Evolutionary conservation across 2,888 invertebrate species (phyloP), one percentile per base, ranked within the genome.

Genomic region (Trichopria drosophilae): DNA sequence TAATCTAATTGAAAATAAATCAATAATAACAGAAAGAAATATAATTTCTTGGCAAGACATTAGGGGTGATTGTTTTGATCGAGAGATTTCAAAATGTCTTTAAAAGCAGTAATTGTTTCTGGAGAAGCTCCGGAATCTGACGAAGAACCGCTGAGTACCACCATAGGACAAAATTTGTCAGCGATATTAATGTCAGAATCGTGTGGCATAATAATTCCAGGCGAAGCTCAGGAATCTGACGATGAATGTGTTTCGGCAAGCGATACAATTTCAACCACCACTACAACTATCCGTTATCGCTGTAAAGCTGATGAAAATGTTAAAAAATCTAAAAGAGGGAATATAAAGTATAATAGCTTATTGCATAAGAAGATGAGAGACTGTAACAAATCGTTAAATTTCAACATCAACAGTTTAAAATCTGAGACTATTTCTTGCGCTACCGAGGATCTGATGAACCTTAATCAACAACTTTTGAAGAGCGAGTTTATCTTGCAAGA

Each of bases 81-180:
- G n/a, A n/a, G n/a, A n/a, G n/a, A n/a, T n/a, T n/a, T n/a, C n/a
- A n/a, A n/a, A n/a, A n/a, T n/a, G n/a, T n/a, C n/a, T n/a, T n/a
- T n/a, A n/a, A 74, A 71, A 58, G 74, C 74, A 47, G 66, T 72
- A 6, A 71, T 75, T 31, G 58, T 75, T 22, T 64, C 72, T 37
- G 75, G 75, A 22, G 75, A 75, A 57, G 75, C 75, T 43, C 70
- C 75, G 36, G 75, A 75, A 57, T 75, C 75, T 10, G 75, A 75
- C 32, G 75, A 75, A 24, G 75, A 75, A 43, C 62, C 61, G 18
- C 60, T 64, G 0, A 69, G 62, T 31, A 58, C 71, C 15, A 59
- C 61, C 22, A 65, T 64, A n/a, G 70, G 65, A 13, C 59, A 61
- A 39, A 68, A 66, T 40, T 66, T 72, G 41, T 63, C 65, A 29